Evolutionary conservation across 35 echinoderm and acorn worm species (phyloP), one percentile per base, ranked within the genome.

Genomic region (Patiria miniata): DNA sequence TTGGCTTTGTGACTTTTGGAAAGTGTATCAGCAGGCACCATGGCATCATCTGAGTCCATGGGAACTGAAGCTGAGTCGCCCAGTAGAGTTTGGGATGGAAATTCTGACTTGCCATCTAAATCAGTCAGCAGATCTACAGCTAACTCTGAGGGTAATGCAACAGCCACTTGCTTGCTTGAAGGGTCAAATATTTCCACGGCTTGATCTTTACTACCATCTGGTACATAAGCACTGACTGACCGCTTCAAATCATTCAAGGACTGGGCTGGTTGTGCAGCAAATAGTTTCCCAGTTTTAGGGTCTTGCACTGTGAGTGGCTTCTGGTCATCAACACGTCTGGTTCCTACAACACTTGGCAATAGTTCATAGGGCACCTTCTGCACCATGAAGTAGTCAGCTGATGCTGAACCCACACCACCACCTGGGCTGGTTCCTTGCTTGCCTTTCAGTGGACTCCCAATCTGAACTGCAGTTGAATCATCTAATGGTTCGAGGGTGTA

Each of bases 401-500:
- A 10, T 8, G 26, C 65, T 34, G 26, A 26, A 73, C 65, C 15
- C 23, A 73, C 65, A 12, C 26, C 65, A 73, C 65, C 65, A 30
- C 65, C 65, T 14, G 65, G 65, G 14, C 19, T 73, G 2, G 65
- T 32, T 36, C 38, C 78, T 50, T 40, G 39, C 21, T 39, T 29
- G 39, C 78, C 78, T 44, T 50, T 23, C 30, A 21, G 37, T 21
- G 38, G 78, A 52, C 47, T 80, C 10, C 47, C 47, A 44, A 44
- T 18, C 26, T 73, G 65, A 73, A 32, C 2, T 2, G 26, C 34
- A 16, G 26, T 30, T 30, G 65, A 22, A 14, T 81, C 77, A 80
- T 78, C 39, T 36, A 95, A 36, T 18, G 93, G 89, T 18, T 79
- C 80, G 6, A 93, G 51, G 33, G 78, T 78, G 83, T 89, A 93